Base-by-base conservation (phyloP, 2,888 invertebrate genomes). In the Hedychridium roseum region DNA sequence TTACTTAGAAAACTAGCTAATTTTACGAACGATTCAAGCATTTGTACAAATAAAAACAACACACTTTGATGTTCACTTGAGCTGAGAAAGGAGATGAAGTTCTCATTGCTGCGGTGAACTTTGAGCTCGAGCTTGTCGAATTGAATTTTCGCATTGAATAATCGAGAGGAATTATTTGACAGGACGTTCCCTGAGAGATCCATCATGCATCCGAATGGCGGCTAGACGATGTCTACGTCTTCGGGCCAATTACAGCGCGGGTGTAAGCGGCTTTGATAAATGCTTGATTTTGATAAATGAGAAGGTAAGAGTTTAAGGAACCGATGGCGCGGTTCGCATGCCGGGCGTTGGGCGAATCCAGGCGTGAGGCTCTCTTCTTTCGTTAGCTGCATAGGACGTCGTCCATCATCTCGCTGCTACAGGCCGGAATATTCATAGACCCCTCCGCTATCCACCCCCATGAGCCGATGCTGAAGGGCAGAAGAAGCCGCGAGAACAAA, bases 341-440 rank as follows among this genome's bases (percentile, higher is more conserved):
- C 50, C 59, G 58, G 55, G 52, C 47, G 36, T 50, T 49, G 54
- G 41, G 64, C 51, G 57, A 59, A 64, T 60, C 58, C 60, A 64
- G 60, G 65, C 69, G 57, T 71, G 65, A 68, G 64, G 59, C 54
- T 53, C 54, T 60, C 62, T 58, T 50, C 55, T 45, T 50, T 55
- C 44, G 38, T 30, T 11, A 5, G 11, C 30, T 3, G 11, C 3
- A 11, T 30, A 11, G 55, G 50, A 52, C 64, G 60, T 71, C 76
- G 70, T 74, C 73, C 72, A 71, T 78, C 77, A 77, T 74, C 72
- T 68, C 64, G 65, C 68, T 68, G 64, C 66, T 56, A 60, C 64
- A 64, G 64, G 62, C 60, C 60, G 51, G 76, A 74, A 77, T 77
- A 75, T 76, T 77, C 76, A 73, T 74, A 69, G 71, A 71, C 68